Percentiles rank a stretch among this genome's conserved stretches.
phyloP scores from a whole-genome alignment of 2,888 invertebrate genomes.

The Eristalis intricaria region DNA sequence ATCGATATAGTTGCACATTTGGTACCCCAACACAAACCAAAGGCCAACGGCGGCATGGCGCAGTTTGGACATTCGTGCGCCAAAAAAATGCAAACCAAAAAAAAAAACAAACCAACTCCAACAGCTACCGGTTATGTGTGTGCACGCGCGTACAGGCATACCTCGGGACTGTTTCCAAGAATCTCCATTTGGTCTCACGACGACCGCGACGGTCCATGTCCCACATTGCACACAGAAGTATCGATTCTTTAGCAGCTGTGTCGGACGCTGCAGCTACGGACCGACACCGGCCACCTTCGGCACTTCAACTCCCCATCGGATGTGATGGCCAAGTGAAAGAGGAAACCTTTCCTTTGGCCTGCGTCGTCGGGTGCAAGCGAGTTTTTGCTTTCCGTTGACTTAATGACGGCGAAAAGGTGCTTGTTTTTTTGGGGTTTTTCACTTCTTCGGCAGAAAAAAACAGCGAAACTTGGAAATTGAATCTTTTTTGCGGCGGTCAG shows the following conservation, averaged over 20 bases:
- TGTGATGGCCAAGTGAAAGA: neutral
- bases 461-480: neutral
- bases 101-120: neutral
- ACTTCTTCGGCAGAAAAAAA: neutral
- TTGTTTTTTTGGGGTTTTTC: neutral
- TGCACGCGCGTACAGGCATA: neutral
- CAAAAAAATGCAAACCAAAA: neutral
- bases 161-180: neutral
- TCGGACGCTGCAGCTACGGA: neutral
- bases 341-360: neutral
- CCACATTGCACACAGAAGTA: neutral
- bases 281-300: neutral
- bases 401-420: neutral
- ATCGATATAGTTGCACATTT: slow-evolving; percentile 44
- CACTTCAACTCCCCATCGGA: neutral
- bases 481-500: neutral
- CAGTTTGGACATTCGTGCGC: slow-evolving; percentile 3
- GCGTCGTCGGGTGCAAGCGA: neutral
- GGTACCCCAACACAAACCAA: slow-evolving; percentile 18
- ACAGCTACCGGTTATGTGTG: neutral
- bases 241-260: neutral
- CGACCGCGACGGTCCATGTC: slow-evolving; percentile 1
- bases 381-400: slow-evolving; percentile 7
- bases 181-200: neutral
- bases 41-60: neutral